Conservation (phyloP, 2,797 vertebrate species). For the Eupleurogrammus muticus region DNA sequence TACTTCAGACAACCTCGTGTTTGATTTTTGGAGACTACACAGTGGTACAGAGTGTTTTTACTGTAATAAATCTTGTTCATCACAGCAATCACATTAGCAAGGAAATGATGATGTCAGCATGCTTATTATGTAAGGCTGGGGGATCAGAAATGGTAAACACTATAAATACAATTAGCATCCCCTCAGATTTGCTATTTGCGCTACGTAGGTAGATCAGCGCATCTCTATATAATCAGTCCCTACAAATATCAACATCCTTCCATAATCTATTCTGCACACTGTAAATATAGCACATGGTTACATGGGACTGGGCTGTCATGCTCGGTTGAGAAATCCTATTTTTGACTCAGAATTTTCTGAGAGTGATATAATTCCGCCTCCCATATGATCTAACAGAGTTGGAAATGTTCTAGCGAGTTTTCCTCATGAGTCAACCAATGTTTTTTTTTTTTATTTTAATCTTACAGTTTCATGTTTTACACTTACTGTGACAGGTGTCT, state of each 20-base stretch:
- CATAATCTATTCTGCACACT: constrained; percentile 1
- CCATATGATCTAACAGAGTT: constrained; percentile 12
- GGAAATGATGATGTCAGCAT: constrained; percentile 55
- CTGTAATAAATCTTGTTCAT: constrained; percentile 36
- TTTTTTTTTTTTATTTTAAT: no score
- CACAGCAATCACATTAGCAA: constrained; percentile 44
- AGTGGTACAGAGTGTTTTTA: constrained; percentile 31
- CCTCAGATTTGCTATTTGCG: constrained; percentile 38
- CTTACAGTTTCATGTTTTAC: no score
- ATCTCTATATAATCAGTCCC: not conserved
- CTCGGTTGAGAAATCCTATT: not conserved
- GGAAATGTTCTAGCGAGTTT: constrained; percentile 5
- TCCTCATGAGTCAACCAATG: no score
- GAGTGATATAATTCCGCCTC: not conserved
- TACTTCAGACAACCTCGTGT: constrained; percentile 23
- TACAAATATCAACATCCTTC: constrained; percentile 6
- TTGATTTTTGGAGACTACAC: constrained; percentile 13
- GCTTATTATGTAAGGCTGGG: constrained; percentile 41
- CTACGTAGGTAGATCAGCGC: constrained; percentile 31
- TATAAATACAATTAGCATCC: constrained; percentile 27
- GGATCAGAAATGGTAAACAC: constrained; percentile 51
- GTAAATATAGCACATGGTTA: not conserved
- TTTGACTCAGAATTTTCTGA: not conserved
- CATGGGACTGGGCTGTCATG: not conserved
- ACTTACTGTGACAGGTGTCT: no score